Conservation (phyloP, 2,888 invertebrate genomes). For the Idaea biselata region DNA sequence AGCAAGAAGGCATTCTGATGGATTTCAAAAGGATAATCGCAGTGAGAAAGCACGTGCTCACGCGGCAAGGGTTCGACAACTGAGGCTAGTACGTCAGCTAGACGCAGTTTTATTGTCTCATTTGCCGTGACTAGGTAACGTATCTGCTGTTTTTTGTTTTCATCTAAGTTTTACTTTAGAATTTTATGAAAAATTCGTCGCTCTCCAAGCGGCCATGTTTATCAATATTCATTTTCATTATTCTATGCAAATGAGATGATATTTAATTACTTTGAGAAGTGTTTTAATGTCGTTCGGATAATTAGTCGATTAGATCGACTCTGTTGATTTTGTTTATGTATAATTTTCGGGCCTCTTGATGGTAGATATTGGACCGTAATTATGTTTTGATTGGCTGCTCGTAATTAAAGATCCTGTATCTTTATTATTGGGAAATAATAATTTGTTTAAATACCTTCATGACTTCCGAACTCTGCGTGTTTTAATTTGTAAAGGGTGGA, state of each 20-base stretch:
- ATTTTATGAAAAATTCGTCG: not conserved
- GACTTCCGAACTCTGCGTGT: not conserved
- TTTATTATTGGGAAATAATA: not conserved
- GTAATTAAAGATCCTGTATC: not conserved
- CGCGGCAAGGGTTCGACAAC: too few relatives aligned
- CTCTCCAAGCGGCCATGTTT: not conserved
- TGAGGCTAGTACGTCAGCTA: too few relatives aligned
- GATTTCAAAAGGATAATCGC: too few relatives aligned
- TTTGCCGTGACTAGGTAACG: too few relatives aligned
- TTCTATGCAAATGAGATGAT: not conserved
- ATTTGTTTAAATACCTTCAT: not conserved
- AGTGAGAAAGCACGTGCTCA: too few relatives aligned
- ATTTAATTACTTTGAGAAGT: not conserved
- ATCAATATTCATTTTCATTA: not conserved
- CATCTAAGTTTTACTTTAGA: too few relatives aligned
- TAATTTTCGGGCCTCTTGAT: not conserved
- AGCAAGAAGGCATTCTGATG: too few relatives aligned
- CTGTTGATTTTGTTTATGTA: constrained; percentile 2
- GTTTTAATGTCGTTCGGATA: constrained; percentile 3
- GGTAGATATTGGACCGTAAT: not conserved
- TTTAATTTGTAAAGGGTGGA: not conserved
- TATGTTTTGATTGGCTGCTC: not conserved
- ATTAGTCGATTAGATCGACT: constrained; percentile 3
- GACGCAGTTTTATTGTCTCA: too few relatives aligned
- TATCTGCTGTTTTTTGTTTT: too few relatives aligned